Base-by-base conservation (phyloP, 2,888 invertebrate species). In the Leucozona laternaria region DNA sequence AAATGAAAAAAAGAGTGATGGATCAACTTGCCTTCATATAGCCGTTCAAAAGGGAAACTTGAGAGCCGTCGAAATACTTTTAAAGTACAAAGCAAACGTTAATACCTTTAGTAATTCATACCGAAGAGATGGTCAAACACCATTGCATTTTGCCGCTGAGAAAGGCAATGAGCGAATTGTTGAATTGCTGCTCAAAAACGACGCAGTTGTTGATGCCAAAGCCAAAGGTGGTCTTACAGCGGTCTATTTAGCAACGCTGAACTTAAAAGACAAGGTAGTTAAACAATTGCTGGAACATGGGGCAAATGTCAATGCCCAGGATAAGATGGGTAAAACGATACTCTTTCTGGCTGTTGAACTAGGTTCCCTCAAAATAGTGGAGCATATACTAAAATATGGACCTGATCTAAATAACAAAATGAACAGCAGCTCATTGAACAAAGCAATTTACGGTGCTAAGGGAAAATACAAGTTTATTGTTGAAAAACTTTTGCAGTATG, bases 231-330 rank as follows among this genome's bases (percentile, higher is more conserved):
- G 58, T 5, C 8, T 31, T 2, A 48, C 64, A 1, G 22, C 66
- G 6, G 4, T 79, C 13, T 57, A 43, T 31, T 4, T n/a, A 8
- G 79, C 79, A 34, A 15, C 58, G 6, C 3, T 31, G 13, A 0
- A n/a, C 10, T 31, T 31, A 3, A n/a, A 50, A 31, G 34, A 34
- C 0, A 88, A 75, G 5, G 45, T 83, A 0, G 66, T 83, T 43
- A 43, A 75, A 43, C 13, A 48, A 13, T 55, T 87, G 10, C 15
- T 87, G 17, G 45, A 34, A 2, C 70, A 75, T 31, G 75, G 71
- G 4, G 86, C 76, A 20, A 58, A 70, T 6, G 64, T 87, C 37
- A 64, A 87, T 79, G 48, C 15, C 7, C 43, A 43, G 40, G 58
- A 31, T 22, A n/a, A 2, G 1, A 4, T 4, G 34, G 28, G 73